Evolutionary conservation across 2,888 invertebrate species (phyloP), one percentile per base, ranked within the genome.

Genomic region (Hydropsyche betteni): DNA sequence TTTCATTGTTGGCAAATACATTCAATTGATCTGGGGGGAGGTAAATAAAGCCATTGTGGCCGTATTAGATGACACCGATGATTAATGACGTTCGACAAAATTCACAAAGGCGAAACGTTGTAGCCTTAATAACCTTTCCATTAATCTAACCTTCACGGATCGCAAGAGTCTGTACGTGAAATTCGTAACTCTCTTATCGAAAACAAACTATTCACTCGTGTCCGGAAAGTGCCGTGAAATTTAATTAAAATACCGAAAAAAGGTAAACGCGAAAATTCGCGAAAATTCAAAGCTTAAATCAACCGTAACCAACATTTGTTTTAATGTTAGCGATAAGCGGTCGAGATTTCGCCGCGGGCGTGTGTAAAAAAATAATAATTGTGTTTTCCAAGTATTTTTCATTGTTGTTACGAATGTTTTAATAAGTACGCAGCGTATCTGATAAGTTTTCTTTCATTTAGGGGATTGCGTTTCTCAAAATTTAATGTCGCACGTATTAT

Each of bases 1-100:
- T 61, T 71, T 75, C 50, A 75, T 75, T 75, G 75, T 75, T 38
- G 71, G 75, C 68, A 75, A 71, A 75, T 71, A 75, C 61, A 51
- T 61, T 52, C 68, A 44, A 75, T 75, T 75, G 61, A 71, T 61
- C 51, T 64, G 61, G 8, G 68, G 58, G 70, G 64, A 61, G 36
- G 75, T 64, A 71, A 75, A 75, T 75, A 75, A 64, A 75, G 75
- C 52, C 64, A 75, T 75, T 71, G 71, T 64, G 44, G 44, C 69
- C 8, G 58, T 72, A 72, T 72, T 55, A 38, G 44, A 72, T 36
- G 71, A 75, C 71, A 68, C 70, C 64, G 51, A 64, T 75, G 75
- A 75, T 75, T 75, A 75, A 75, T 75, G 75, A 71, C 44, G 55
- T 24, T 70, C 61, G 75, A 55, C 69, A 69, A 5, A 10, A 24